Evolutionary conservation across 2,113 vertebrate genomes (phyloP), one percentile per base, ranked within the genome.

Genomic region (Phylloscopus trochiloides): DNA sequence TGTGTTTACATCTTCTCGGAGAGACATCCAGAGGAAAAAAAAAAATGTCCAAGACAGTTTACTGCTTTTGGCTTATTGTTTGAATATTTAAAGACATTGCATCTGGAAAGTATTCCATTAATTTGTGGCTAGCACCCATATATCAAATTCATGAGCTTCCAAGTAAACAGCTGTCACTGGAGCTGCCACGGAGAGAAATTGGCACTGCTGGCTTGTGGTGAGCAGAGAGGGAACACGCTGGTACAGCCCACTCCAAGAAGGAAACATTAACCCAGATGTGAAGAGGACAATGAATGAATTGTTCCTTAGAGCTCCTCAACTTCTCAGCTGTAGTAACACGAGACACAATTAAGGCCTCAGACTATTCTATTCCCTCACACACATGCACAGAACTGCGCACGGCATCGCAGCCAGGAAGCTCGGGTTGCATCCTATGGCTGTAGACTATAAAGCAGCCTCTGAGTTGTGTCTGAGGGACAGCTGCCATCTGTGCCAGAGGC

Each of bases 41-140:
- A 95, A 95, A 92, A 95, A 88, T 40, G 86, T 86, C 94, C 94
- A 95, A 92, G 93, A 67, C 61, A 86, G 61, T 74, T 96, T 80
- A 96, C 82, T 90, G 76, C 85, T 97, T 96, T 97, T 97, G 96
- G 96, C 95, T 97, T 97, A 97, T 98, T 98, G 95, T 97, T 92
- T 96, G 93, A 97, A 68, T 93, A 92, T 97, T 97, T 94, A 90
- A 98, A 97, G 97, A 92, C 10, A 6, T 76, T 94, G 90, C 97
- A 97, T 98, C 98, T 98, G 98, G 98, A 98, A 98, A 97, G 96
- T 97, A 97, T 98, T 98, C 96, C 88, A 95, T 97, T 97, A 97
- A 97, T 97, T 98, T 98, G 97, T 96, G 97, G 97, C 96, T 96
- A 98, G 95, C 94, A 96, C 97, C 74, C 63, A 97, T 98, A 95